Percentiles rank a stretch among this genome's conserved stretches.
Conservation (phyloP, 1,140 invertebrate species). For the Aphelenchoides besseyi region DNA sequence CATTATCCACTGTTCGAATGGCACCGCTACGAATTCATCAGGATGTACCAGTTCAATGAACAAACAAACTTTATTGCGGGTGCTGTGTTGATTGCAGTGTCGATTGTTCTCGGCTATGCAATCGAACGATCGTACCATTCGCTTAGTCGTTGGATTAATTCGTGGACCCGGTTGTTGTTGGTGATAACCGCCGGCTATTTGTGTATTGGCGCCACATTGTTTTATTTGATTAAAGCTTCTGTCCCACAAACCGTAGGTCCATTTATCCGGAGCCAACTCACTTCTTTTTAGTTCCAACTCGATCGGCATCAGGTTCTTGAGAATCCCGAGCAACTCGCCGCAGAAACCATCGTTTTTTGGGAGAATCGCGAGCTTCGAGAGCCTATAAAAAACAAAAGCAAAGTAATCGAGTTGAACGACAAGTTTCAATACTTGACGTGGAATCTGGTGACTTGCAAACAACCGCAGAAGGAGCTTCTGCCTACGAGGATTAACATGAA, state of each 20-base stretch:
- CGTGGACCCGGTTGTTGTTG: not conserved
- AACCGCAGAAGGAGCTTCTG: not conserved
- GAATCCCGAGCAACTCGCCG: not conserved
- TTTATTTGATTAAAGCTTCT: not conserved
- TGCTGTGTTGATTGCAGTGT: not conserved
- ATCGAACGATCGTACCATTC: not conserved
- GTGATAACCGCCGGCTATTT: not conserved
- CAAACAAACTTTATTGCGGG: not conserved
- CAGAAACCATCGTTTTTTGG: not conserved
- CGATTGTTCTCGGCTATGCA: not conserved
- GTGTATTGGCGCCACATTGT: not conserved
- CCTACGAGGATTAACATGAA: not conserved
- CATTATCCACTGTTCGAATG: not conserved
- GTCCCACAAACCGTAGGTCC: not conserved
- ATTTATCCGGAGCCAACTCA: conserved; percentile 6
- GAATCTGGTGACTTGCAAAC: not conserved
- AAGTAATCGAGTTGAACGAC: not conserved
- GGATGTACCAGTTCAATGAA: not conserved
- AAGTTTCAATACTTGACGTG: conserved; percentile 3
- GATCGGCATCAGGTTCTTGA: not conserved
- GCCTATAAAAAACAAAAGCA: not conserved
- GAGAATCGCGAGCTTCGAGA: not conserved
- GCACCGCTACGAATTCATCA: not conserved
- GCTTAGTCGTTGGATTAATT: not conserved
- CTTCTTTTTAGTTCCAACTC: not conserved